phyloP scores from a whole-genome alignment of 2,888 invertebrate genomes.

The Torymus aiolomorphi region DNA sequence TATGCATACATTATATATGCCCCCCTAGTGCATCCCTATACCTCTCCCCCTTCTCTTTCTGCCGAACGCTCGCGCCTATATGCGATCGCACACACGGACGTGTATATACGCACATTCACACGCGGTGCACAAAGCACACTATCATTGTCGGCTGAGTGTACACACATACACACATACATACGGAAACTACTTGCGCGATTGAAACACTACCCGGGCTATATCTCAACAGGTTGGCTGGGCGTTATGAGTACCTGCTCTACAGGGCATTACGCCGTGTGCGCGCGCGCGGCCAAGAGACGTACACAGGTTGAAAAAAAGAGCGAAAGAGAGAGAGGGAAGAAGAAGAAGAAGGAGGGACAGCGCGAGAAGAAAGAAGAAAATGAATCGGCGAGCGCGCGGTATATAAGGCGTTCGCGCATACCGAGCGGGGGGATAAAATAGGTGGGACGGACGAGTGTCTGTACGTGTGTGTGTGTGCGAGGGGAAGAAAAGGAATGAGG shows the following conservation, averaged over 20 bases:
- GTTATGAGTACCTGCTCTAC: constrained; percentile 71
- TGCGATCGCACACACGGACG: neutral
- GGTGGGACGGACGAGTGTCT: constrained; percentile 32
- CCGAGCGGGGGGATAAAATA: constrained; percentile 43
- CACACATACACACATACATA: constrained; percentile 50
- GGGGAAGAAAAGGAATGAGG: constrained; percentile 41
- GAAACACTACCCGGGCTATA: constrained; percentile 75
- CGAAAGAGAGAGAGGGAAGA: constrained; percentile 30
- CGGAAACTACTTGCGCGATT: constrained; percentile 62
- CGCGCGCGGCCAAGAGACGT: neutral
- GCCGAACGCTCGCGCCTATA: neutral
- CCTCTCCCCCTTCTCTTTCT: constrained; percentile 27
- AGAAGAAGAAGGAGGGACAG: constrained; percentile 47
- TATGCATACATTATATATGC: constrained; percentile 61
- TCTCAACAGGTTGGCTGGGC: constrained; percentile 72
- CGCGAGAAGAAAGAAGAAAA: constrained; percentile 47
- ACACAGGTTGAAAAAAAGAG: constrained; percentile 17
- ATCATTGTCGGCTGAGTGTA: constrained; percentile 33
- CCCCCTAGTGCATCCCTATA: constrained; percentile 27
- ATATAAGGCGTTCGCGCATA: constrained; percentile 24
- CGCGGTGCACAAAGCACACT: neutral
- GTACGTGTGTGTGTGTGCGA: constrained; percentile 25
- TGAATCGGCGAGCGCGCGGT: constrained; percentile 30
- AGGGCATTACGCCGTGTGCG: constrained; percentile 14
- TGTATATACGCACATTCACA: constrained; percentile 13